Percentiles rank a stretch among this genome's conserved stretches.
Conservation (phyloP, 2,888 invertebrate species). For the Cerceris ruficornis region DNA sequence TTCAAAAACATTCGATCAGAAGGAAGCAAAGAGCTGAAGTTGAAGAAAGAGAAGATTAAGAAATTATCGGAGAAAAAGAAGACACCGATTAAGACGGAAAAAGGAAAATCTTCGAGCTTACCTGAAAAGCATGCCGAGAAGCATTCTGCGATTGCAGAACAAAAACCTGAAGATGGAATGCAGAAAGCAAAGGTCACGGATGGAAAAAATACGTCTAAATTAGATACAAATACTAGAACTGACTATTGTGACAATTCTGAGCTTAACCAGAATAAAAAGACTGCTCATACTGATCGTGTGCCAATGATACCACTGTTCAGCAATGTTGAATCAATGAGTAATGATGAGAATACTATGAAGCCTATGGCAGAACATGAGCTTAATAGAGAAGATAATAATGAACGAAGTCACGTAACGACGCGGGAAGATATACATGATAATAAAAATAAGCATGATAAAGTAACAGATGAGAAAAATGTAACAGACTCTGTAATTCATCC, state of each 20-base stretch:
- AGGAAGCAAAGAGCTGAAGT: constrained; percentile 72
- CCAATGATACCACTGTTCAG: too few species aligned
- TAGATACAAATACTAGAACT: too few species aligned
- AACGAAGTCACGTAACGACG: too few species aligned
- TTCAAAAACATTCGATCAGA: constrained; percentile 75
- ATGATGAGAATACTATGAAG: background rate
- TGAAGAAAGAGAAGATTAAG: constrained; percentile 62
- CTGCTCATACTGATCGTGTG: too few species aligned
- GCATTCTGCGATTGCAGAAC: background rate
- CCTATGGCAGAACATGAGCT: too few species aligned
- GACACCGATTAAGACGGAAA: background rate
- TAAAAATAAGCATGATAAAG: background rate
- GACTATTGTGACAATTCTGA: too few species aligned
- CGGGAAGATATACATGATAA: background rate
- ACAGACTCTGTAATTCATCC: background rate
- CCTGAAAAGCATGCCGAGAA: constrained; percentile 16
- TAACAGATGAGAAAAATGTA: background rate
- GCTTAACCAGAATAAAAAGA: too few species aligned
- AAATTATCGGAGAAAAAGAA: constrained; percentile 15
- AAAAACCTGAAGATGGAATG: background rate
- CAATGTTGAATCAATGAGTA: background rate
- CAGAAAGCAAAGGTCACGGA: background rate
- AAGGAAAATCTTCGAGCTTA: background rate
- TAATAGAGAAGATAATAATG: too few species aligned
- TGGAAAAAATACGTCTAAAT: too few species aligned